phyloP scores from a whole-genome alignment of 1,140 invertebrate genomes.

The Brevipalpus yothersi region DNA sequence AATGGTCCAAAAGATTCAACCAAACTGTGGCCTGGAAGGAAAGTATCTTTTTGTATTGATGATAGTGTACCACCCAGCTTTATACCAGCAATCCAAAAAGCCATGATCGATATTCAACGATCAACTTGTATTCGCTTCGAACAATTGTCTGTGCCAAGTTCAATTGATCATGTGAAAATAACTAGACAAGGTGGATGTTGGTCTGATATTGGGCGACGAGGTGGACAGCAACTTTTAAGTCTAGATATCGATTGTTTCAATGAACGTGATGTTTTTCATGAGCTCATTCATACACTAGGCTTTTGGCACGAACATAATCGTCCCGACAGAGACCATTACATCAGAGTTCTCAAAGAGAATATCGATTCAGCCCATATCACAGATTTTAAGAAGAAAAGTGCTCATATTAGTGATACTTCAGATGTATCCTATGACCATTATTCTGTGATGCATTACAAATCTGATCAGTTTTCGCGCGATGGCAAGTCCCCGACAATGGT shows the following conservation, averaged over 20 bases:
- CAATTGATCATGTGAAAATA: background rate
- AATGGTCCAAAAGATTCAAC: background rate
- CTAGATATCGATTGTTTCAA: background rate
- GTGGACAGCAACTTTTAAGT: background rate
- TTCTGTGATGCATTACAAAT: background rate
- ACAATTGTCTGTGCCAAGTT: background rate
- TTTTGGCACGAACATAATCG: constrained; percentile 35
- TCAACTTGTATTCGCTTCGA: background rate
- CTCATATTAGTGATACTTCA: background rate
- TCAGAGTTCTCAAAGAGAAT: constrained; percentile 14
- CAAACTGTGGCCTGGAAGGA: background rate
- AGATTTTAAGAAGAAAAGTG: background rate
- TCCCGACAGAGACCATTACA: constrained; percentile 33
- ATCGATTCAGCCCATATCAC: background rate
- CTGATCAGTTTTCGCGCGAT: background rate
- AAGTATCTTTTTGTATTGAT: background rate
- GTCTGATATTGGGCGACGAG: background rate
- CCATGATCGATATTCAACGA: background rate
- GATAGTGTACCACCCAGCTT: background rate
- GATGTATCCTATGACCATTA: background rate
- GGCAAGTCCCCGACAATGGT: background rate
- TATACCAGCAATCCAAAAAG: background rate
- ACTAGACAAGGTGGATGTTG: background rate
- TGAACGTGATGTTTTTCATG: constrained; percentile 44
- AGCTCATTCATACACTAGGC: constrained; percentile 57